phyloP scores from a whole-genome alignment of 2,113 vertebrate genomes.

The Strix aluco region DNA sequence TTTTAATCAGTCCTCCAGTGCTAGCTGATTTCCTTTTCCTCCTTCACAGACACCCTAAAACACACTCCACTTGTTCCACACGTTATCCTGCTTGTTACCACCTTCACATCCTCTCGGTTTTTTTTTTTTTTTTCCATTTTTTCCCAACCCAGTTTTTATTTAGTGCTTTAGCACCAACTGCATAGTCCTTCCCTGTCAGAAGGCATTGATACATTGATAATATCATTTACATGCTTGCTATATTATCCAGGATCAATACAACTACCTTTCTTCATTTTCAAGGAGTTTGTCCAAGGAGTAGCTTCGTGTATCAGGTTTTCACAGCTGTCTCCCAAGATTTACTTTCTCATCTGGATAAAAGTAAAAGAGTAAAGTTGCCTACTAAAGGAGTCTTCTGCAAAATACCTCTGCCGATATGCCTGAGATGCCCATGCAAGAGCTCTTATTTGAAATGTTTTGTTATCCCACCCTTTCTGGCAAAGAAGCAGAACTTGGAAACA shows the following conservation, averaged over 20 bases:
- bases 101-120: neutral
- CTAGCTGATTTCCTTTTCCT: neutral
- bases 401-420: neutral
- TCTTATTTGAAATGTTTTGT: neutral
- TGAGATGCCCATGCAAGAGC: neutral
- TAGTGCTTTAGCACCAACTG: neutral
- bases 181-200: neutral
- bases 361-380: neutral
- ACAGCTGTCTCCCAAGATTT: neutral
- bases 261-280: neutral
- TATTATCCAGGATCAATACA: neutral
- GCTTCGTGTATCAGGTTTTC: neutral
- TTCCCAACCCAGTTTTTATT: neutral
- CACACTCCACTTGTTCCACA: neutral
- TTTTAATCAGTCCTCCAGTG: neutral
- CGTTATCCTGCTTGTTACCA: neutral
- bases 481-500: neutral
- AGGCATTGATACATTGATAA: neutral
- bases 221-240: neutral
- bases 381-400: neutral
- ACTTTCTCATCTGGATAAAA: neutral
- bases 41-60: neutral
- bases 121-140: neutral
- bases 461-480: neutral
- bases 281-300: neutral